These are phyloP conservation scores for Heteropelma amictum DNA, from an alignment of 2,888 invertebrate genomes.

Conservation along the genomic window DNA sequence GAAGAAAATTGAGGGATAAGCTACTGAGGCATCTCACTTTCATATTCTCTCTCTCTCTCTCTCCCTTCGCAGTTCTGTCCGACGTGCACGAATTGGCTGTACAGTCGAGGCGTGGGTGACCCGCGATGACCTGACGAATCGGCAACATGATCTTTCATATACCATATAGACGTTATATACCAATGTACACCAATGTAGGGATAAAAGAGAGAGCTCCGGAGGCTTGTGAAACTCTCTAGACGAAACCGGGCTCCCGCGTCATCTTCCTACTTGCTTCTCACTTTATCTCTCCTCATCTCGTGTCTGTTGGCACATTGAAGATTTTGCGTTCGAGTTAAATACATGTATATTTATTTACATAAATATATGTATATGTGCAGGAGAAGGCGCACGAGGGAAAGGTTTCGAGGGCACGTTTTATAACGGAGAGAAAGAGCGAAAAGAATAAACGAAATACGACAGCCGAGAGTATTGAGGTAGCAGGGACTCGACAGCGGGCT, in stretches of 20 bases:
- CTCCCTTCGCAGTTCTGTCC: constrained; percentile 23
- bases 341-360: not conserved
- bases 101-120: constrained; percentile 67
- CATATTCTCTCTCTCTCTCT: not conserved
- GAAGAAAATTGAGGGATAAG: not conserved
- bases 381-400: constrained; percentile 57
- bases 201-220: constrained; percentile 60
- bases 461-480: no score
- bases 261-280: constrained; percentile 55
- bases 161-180: constrained; percentile 14
- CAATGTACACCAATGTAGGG: constrained; percentile 36
- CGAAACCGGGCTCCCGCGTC: constrained; percentile 48
- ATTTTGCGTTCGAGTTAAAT: constrained; percentile 34
- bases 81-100: constrained; percentile 41
- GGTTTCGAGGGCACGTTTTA: constrained; percentile 64
- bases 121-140: constrained; percentile 60
- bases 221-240: constrained; percentile 61
- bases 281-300: constrained; percentile 20
- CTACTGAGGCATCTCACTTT: not conserved
- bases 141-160: constrained; percentile 35
- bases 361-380: constrained; percentile 45
- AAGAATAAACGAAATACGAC: constrained; percentile 16
- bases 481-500: not conserved
- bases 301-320: constrained; percentile 4
- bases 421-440: not conserved